phyloP scores from a whole-genome alignment of 2,888 invertebrate genomes.

The Agrochola macilenta region DNA sequence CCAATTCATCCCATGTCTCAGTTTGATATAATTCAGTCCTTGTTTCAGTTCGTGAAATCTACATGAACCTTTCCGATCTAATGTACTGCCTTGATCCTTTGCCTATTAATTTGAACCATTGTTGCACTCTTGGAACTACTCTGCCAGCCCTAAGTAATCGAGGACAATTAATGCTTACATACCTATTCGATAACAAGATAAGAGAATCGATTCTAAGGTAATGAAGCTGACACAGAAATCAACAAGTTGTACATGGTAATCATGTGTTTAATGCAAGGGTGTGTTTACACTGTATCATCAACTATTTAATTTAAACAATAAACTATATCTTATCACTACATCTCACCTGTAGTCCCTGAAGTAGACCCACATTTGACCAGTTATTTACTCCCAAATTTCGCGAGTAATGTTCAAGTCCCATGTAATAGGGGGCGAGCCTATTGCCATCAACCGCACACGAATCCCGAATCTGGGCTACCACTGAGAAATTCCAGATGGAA shows the following conservation, averaged over 20 bases:
- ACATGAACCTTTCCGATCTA: neutral
- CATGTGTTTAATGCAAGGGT: constrained; percentile 40
- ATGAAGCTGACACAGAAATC: constrained; percentile 63
- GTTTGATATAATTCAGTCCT: too few relatives aligned
- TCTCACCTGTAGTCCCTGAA: too few relatives aligned
- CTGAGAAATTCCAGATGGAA: too few relatives aligned
- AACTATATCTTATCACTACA: too few relatives aligned
- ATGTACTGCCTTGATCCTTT: neutral
- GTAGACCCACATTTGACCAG: too few relatives aligned
- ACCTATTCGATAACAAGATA: constrained; percentile 60
- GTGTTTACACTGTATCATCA: constrained; percentile 24
- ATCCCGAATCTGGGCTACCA: too few relatives aligned
- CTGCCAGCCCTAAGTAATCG: constrained; percentile 46
- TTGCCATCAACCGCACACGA: too few relatives aligned
- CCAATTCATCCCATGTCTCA: too few relatives aligned
- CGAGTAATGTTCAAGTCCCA: too few relatives aligned
- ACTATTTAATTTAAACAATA: too few relatives aligned
- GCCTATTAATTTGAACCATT: neutral
- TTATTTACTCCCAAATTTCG: too few relatives aligned
- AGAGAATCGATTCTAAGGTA: constrained; percentile 62
- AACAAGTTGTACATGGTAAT: constrained; percentile 59
- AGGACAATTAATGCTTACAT: constrained; percentile 55
- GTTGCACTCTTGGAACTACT: neutral
- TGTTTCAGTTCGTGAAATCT: neutral
- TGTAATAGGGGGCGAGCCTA: too few relatives aligned